Percentiles rank a stretch among this genome's conserved stretches.
Evolutionary conservation across 2,113 vertebrate species (phyloP).

Genomic region (Coptodon rendalli): DNA sequence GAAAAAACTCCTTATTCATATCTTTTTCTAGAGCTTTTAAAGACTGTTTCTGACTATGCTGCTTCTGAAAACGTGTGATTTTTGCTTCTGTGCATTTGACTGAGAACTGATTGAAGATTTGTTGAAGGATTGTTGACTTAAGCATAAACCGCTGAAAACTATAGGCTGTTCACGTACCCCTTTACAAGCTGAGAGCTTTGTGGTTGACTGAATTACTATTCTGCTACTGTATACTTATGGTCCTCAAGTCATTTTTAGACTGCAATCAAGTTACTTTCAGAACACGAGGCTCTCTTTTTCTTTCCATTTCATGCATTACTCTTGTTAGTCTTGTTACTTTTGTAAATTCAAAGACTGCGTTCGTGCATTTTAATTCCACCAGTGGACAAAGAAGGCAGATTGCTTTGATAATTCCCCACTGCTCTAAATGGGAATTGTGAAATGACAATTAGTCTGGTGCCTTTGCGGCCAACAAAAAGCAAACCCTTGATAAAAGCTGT

Average conservation of each 20-base stretch:
- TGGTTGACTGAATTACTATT: constrained; percentile 38
- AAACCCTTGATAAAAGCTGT: constrained; percentile 38
- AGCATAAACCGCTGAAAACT: constrained; percentile 13
- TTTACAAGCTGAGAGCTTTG: constrained; percentile 18
- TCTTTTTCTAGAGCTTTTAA: background rate
- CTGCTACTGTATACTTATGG: constrained; percentile 37
- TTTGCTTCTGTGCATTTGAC: background rate
- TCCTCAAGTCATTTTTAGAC: constrained; percentile 29
- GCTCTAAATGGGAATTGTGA: background rate
- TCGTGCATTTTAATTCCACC: background rate
- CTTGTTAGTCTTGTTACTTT: background rate
- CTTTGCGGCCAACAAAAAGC: constrained; percentile 30
- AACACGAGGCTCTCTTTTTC: background rate
- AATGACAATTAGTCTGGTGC: constrained; percentile 40
- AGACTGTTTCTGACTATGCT: background rate
- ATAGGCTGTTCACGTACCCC: background rate
- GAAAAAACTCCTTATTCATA: background rate
- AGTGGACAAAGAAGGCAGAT: constrained; percentile 20
- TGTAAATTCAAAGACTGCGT: background rate
- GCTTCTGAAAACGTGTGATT: background rate
- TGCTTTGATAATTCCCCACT: background rate
- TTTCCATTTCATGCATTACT: background rate
- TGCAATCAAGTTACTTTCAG: constrained; percentile 13
- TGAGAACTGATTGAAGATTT: background rate
- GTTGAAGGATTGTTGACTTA: background rate